Evolutionary conservation across 2,888 invertebrate species (phyloP).

Genomic region (Drosophila koepferae): DNA sequence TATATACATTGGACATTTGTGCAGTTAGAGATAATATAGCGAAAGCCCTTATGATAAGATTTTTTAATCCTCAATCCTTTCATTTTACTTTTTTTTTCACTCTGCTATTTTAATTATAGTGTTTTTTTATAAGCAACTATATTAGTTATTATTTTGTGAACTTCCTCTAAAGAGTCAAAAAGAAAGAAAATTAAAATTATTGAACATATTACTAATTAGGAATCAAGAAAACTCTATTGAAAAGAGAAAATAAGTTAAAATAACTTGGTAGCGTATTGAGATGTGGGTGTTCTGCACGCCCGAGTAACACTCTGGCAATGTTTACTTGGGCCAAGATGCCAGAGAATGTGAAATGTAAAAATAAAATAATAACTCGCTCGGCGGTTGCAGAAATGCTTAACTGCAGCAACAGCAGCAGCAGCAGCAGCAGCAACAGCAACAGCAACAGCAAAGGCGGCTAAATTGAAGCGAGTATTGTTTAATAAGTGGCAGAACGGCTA

Average conservation of each 20-base stretch:
- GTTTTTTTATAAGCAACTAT: too few relatives aligned
- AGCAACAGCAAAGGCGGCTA: constrained; percentile 42
- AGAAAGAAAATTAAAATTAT: too few relatives aligned
- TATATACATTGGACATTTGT: too few relatives aligned
- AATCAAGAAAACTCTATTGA: too few relatives aligned
- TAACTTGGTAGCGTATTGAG: constrained; percentile 19
- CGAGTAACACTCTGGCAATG: not conserved
- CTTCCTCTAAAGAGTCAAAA: too few relatives aligned
- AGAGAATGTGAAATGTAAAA: constrained; percentile 37
- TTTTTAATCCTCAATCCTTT: not conserved
- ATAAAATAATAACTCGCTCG: constrained; percentile 58
- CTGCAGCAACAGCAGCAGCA: constrained; percentile 48
- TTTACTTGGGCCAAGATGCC: constrained; percentile 1
- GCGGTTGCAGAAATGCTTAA: constrained; percentile 54
- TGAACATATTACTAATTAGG: too few relatives aligned
- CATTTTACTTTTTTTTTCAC: not conserved
- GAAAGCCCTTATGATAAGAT: not conserved
- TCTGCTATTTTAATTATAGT: too few relatives aligned
- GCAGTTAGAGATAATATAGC: too few relatives aligned
- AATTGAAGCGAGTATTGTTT: constrained; percentile 76
- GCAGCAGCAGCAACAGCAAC: constrained; percentile 24
- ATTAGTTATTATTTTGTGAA: too few relatives aligned
- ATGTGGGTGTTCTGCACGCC: not conserved
- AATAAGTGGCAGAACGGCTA: constrained; percentile 77
- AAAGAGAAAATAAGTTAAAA: too few relatives aligned